A percentile compares a stretch with the other conserved stretches of the same genome.
Evolutionary conservation across 2,113 vertebrate genomes (phyloP).

Genomic region (Syngnathoides biaculeatus): DNA sequence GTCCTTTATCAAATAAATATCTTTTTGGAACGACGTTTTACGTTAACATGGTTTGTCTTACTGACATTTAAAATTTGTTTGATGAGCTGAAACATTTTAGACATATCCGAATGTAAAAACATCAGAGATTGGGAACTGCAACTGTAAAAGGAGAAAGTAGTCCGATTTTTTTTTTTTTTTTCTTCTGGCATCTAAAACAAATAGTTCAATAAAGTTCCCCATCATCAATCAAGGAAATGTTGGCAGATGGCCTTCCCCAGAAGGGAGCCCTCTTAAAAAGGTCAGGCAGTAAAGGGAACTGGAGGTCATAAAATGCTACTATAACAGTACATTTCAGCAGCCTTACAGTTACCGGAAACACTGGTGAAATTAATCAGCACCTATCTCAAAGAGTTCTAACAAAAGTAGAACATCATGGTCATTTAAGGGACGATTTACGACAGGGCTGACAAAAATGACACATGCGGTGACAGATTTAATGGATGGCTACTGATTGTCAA

Average conservation of each 20-base stretch:
- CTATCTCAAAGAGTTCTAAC: not conserved
- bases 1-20: too few relatives aligned
- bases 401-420: not conserved
- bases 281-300: not conserved
- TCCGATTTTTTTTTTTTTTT: too few relatives aligned
- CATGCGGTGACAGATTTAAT: not conserved
- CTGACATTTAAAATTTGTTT: not conserved
- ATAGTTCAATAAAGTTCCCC: not conserved
- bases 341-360: not conserved
- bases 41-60: not conserved
- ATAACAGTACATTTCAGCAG: not conserved
- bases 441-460: not conserved
- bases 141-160: too few relatives aligned
- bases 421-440: not conserved
- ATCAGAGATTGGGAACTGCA: too few relatives aligned
- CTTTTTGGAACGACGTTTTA: not conserved
- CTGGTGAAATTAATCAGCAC: not conserved
- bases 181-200: not conserved
- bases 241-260: not conserved
- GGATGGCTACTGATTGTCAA: not conserved
- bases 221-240: not conserved
- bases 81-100: not conserved
- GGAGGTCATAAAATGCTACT: not conserved
- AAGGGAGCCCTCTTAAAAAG: conserved; percentile 1
- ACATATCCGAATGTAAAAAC: too few relatives aligned